Evolutionary conservation across 2,888 invertebrate species (phyloP), one percentile per base, ranked within the genome.

Genomic region (Tinea semifulvella): DNA sequence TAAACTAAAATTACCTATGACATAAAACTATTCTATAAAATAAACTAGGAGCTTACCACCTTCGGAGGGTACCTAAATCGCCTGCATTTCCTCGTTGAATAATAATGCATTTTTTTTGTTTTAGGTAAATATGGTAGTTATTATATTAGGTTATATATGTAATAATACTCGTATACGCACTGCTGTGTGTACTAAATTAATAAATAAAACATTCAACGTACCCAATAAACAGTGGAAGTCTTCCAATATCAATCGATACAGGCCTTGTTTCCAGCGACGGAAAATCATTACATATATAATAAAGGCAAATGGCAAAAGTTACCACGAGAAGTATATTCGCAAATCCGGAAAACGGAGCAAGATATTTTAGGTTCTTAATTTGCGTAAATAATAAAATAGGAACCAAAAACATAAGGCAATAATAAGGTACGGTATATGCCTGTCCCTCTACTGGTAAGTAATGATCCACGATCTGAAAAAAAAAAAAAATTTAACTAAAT

Each of bases 331-430:
- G 85, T 8, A 91, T 49, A 61, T 97, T 97, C 28, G 98, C 97
- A 38, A 94, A 72, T 47, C 91, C 85, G 1, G 97, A 96, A 63
- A 96, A 92, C 0, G 95, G 94, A 1, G 96, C 93, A 48, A 98
- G 72, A 57, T 87, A 88, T 60, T 90, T 92, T 1, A 97, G 82
- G 55, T 91, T 87, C 52, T 92, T 84, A 50, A 94, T 87, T 54
- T 82, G 81, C 1, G 79, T 79, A 50, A 81, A 73, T 31, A 68
- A 19, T 0, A 81, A 55, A 6, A 82, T 62, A 1, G 80, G 81
- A 1, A 70, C 56, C 25, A 76, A 49, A 49, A 79, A 71, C 54
- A 77, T 73, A 1, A 71, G 57, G 51, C 65, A 80, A 53, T 79
- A 82, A 55, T 65, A 61, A 0, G 57, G 57, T n/a, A 0, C 45